These are phyloP conservation scores for Hermetia illucens DNA, from an alignment of 1,140 invertebrate species.

Conservation along the genomic window DNA sequence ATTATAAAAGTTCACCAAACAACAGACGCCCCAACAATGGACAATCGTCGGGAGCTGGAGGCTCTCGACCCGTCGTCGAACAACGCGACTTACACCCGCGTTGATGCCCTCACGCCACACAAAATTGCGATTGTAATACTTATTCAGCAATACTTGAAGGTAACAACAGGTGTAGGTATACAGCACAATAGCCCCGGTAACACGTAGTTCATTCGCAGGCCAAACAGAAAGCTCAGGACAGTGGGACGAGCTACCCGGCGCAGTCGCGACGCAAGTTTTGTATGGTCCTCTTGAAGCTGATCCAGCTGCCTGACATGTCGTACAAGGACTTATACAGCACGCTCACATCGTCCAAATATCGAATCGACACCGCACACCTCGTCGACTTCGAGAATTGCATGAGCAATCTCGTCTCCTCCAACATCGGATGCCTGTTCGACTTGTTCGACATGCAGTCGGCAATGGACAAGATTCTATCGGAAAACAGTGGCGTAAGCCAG, in stretches of 20 bases:
- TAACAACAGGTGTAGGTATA: slow-evolving; percentile 11
- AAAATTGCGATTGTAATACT: slow-evolving; percentile 23
- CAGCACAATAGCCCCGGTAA: neutral
- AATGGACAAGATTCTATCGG: slow-evolving; percentile 18
- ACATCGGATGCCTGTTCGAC: slow-evolving; percentile 46
- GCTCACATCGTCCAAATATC: slow-evolving; percentile 37
- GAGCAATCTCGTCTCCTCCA: slow-evolving; percentile 34
- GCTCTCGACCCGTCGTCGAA: slow-evolving; percentile 19
- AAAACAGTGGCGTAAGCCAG: slow-evolving; percentile 26
- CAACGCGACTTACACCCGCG: slow-evolving; percentile 12
- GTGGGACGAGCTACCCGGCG: slow-evolving; percentile 16
- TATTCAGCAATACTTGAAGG: slow-evolving; percentile 25
- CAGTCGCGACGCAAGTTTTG: slow-evolving; percentile 38
- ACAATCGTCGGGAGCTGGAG: slow-evolving; percentile 13
- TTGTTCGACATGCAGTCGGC: slow-evolving; percentile 40
- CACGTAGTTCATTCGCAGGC: slow-evolving; percentile 10
- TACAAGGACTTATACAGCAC: slow-evolving; percentile 39
- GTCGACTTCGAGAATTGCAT: slow-evolving; percentile 39
- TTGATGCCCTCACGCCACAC: slow-evolving; percentile 24
- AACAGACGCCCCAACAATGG: too few species aligned
- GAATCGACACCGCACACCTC: slow-evolving; percentile 34
- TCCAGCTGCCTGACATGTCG: slow-evolving; percentile 52
- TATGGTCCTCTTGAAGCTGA: slow-evolving; percentile 43
- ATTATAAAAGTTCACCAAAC: too few species aligned
- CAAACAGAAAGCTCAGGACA: slow-evolving; percentile 16